phyloP scores from a whole-genome alignment of 2,113 vertebrate species.

The Sceloporus tristichus region DNA sequence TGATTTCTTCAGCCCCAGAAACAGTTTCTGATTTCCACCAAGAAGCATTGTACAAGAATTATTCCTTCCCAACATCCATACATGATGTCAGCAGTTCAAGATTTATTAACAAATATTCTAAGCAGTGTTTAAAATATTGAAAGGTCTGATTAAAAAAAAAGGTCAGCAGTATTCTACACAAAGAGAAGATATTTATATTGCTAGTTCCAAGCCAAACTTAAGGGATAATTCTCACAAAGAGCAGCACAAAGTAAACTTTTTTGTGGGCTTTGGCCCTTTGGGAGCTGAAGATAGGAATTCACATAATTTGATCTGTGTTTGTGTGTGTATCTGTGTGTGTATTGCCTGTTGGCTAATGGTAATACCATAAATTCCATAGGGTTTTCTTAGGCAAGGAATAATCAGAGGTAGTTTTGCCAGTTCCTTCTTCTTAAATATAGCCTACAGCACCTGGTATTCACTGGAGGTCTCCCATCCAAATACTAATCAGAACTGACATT shows the following conservation, averaged over 20 bases:
- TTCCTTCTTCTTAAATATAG: too few relatives aligned
- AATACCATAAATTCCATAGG: too few relatives aligned
- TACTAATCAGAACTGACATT: too few relatives aligned
- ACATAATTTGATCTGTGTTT: background rate
- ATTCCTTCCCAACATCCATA: constrained; percentile 25
- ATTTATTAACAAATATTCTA: constrained; percentile 26
- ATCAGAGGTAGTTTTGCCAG: too few relatives aligned
- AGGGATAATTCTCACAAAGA: background rate
- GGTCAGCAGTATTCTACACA: background rate
- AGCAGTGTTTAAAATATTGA: background rate
- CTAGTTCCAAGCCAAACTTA: background rate
- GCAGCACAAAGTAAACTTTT: background rate
- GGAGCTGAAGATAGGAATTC: background rate
- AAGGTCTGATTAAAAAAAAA: background rate
- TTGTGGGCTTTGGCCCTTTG: background rate
- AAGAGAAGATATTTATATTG: background rate
- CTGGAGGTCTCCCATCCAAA: too few relatives aligned
- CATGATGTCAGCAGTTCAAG: background rate
- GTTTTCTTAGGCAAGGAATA: too few relatives aligned
- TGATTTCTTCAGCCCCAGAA: background rate
- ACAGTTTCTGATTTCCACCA: background rate
- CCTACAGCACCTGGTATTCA: too few relatives aligned
- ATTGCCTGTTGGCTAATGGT: too few relatives aligned
- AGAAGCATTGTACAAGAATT: background rate
- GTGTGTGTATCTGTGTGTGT: too few relatives aligned